Base-by-base conservation (phyloP, 2,113 vertebrate genomes). In the Hiodon tergisus region DNA sequence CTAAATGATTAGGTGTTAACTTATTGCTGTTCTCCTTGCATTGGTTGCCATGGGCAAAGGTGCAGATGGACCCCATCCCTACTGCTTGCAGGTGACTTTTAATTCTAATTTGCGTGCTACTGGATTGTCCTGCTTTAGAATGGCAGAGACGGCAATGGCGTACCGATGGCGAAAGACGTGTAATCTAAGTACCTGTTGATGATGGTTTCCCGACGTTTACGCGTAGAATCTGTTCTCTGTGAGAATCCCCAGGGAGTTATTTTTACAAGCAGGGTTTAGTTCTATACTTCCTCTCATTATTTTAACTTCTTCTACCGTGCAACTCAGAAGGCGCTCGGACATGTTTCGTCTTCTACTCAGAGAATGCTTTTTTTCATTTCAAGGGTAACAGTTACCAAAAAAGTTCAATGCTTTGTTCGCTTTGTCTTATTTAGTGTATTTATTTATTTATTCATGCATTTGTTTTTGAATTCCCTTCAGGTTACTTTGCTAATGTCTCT, bases 101-200 rank as follows among this genome's bases (percentile, higher is more conserved):
- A 31, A 31, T 31, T 31, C 31, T 31, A 31, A 31, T 31, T 31
- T 31, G 31, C 31, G 61, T 6, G 61, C 61, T 63, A 63, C 61
- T 63, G 62, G 6, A 11, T 9, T 46, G 59, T 60, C 8, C n/a
- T 13, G 59, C 59, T 60, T 60, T 55, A 55, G 69, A 57, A 55
- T 16, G 16, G 54, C 9, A 11, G 16, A 11, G 69, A 47, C 10
- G 54, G 4, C 1, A 17, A 4, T 53, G 10, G 55, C 10, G 54
- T 10, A 16, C 6, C 16, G 5, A 17, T 5, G 17, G 10, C 31
- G 55, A 82, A 74, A 51, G 48, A 17, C 2, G 52, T 79, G 78
- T 81, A 83, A 83, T 75, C 67, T 69, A 74, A 79, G 76, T 79
- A 78, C 11, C 76, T 78, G 79, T 51, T 73, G 67, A 67, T 68